phyloP scores from a whole-genome alignment of 2,888 invertebrate species.

The Cryptus armator region DNA sequence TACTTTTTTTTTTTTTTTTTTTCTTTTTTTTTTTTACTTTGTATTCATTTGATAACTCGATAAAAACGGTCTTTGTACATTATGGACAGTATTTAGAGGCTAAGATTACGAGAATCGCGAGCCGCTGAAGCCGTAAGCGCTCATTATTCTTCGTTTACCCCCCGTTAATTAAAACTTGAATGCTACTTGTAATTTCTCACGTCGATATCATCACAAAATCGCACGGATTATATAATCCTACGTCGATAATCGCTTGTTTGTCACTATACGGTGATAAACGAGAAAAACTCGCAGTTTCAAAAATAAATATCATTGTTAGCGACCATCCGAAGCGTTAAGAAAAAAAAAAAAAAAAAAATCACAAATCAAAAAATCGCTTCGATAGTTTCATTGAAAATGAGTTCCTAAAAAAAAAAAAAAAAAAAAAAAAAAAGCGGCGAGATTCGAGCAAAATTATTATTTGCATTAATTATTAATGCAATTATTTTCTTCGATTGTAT shows the following conservation, averaged over 20 bases:
- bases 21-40: constrained; percentile 13
- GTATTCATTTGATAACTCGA: constrained; percentile 52
- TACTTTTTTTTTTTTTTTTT: constrained; percentile 16
- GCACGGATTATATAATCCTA: constrained; percentile 16
- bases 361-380: constrained; percentile 47
- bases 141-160: constrained; percentile 32
- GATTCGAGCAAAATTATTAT: constrained; percentile 1
- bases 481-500: constrained; percentile 20
- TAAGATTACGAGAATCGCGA: constrained; percentile 59
- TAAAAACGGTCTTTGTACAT: constrained; percentile 70
- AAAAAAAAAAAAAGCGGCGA: constrained; percentile 21
- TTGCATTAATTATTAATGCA: constrained; percentile 9
- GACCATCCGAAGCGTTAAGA: constrained; percentile 29
- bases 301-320: constrained; percentile 39
- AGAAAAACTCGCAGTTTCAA: constrained; percentile 33
- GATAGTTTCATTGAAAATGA: constrained; percentile 65
- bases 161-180: constrained; percentile 15
- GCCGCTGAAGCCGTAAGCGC: constrained; percentile 38
- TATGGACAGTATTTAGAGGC: constrained; percentile 73
- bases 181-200: constrained; percentile 18
- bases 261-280: constrained; percentile 5
- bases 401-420: constrained; percentile 60
- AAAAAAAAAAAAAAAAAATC: constrained; percentile 39
- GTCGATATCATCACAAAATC: constrained; percentile 42
- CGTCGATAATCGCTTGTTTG: constrained; percentile 15